Evolutionary conservation across 2,113 vertebrate species (phyloP), one percentile per base, ranked within the genome.

Genomic region (Murina feae): DNA sequence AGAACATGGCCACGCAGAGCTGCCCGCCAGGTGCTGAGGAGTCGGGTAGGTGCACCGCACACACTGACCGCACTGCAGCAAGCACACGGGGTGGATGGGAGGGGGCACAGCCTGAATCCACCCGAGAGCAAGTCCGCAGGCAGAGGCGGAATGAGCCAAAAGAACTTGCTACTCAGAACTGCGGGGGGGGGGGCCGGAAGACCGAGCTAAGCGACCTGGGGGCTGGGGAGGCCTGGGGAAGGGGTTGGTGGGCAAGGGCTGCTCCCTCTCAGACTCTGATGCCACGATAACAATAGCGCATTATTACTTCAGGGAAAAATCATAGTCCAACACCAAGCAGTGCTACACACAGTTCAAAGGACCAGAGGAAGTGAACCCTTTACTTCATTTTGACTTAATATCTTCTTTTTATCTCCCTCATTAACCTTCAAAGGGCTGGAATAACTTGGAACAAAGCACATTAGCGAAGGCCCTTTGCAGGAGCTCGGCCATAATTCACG

Each of bases 31-130:
- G 75, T 8, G 17, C 25, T 20, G 74, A 35, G 25, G 18, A 6
- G 17, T 11, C 4, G 2, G 65, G 18, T 7, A 3, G 12, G 1
- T 28, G 14, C 14, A 4, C 9, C 0, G 30, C 20, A 9, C n/a
- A n/a, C 37, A 0, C 17, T 0, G 9, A 18, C 11, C 0, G 17
- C 21, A 14, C 3, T 49, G 6, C 16, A 25, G 20, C 72, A 42
- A 39, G 49, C 49, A 5, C 49, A 49, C 49, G 5, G n/a, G 21
- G 76, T 39, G 23, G 71, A 44, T 2, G 2, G 68, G 25, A 30
- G 30, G 44, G 9, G 6, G 37, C 10, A 20, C 35, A 0, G 9
- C 37, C 42, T 3, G 6, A 17, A 55, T 10, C 30, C 37, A 18
- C 44, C 37, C 47, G 51, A 4, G 28, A 47, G 74, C 53, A 53